These are phyloP conservation scores for Microctonus aethiopoides DNA, from an alignment of 2,888 invertebrate species.

Conservation along the genomic window DNA sequence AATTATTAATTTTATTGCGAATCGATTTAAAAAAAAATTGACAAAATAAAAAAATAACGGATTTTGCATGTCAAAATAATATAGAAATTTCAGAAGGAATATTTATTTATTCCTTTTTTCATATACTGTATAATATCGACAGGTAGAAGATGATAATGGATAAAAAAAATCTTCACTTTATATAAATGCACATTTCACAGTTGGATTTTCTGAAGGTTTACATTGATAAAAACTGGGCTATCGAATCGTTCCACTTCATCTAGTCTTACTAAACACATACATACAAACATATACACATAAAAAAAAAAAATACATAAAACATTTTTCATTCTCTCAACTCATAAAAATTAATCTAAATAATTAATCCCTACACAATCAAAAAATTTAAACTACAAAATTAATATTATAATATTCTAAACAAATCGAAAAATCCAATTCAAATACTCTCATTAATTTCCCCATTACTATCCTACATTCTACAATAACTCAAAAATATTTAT, in stretches of 20 bases:
- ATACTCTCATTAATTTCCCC: too few relatives aligned
- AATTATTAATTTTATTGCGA: background rate
- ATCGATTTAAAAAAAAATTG: background rate
- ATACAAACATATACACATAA: background rate
- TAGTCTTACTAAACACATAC: background rate
- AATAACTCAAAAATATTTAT: too few relatives aligned
- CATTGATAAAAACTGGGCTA: constrained; percentile 6
- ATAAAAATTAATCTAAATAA: too few relatives aligned
- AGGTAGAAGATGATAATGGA: too few relatives aligned
- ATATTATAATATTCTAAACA: too few relatives aligned
- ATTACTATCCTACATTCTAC: too few relatives aligned
- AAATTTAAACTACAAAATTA: too few relatives aligned
- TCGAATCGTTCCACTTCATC: constrained; percentile 4
- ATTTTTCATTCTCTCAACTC: too few relatives aligned
- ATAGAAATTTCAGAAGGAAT: background rate
- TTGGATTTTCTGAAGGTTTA: background rate
- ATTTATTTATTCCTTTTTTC: background rate
- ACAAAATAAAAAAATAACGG: background rate
- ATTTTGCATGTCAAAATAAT: background rate
- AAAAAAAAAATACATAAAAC: background rate
- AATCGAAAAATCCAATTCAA: too few relatives aligned
- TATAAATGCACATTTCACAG: background rate
- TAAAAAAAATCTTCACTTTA: background rate
- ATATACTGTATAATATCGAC: too few relatives aligned
- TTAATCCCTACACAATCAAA: too few relatives aligned